Evolutionary conservation across 2,888 invertebrate species (phyloP).

Genomic region (Parthenolecanium corni): DNA sequence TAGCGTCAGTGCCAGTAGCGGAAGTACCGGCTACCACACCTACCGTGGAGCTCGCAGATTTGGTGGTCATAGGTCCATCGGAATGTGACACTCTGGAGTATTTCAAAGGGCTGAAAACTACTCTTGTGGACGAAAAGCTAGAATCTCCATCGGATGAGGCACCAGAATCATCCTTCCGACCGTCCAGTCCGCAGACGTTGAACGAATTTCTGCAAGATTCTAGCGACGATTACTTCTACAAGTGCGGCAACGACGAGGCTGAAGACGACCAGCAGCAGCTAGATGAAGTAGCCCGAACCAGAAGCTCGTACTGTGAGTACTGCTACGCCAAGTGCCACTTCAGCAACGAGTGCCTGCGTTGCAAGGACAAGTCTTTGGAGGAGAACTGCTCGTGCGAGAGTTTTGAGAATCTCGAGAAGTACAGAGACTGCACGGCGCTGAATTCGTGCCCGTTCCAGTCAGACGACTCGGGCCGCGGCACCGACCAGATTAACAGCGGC

Average conservation of each 20-base stretch:
- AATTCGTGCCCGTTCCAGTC: constrained; percentile 32
- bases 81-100: constrained; percentile 46
- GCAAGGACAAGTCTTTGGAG: background rate
- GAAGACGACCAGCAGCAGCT: background rate
- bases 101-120: constrained; percentile 44
- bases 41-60: constrained; percentile 32
- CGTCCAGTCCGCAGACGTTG: constrained; percentile 2
- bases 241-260: constrained; percentile 6
- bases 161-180: background rate
- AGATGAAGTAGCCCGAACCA: background rate
- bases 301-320: constrained; percentile 6
- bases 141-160: background rate
- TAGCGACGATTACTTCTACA: constrained; percentile 25
- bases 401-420: constrained; percentile 19
- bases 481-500: constrained; percentile 32
- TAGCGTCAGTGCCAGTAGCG: no score
- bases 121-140: constrained; percentile 34
- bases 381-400: constrained; percentile 22
- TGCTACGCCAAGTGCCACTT: constrained; percentile 20
- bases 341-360: constrained; percentile 9
- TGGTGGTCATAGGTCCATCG: constrained; percentile 49
- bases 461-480: constrained; percentile 33
- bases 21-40: background rate
- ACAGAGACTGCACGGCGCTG: constrained; percentile 6
- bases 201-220: constrained; percentile 27